Evolutionary conservation across 2,888 invertebrate species (phyloP).

Genomic region (Stegophylla sp.): DNA sequence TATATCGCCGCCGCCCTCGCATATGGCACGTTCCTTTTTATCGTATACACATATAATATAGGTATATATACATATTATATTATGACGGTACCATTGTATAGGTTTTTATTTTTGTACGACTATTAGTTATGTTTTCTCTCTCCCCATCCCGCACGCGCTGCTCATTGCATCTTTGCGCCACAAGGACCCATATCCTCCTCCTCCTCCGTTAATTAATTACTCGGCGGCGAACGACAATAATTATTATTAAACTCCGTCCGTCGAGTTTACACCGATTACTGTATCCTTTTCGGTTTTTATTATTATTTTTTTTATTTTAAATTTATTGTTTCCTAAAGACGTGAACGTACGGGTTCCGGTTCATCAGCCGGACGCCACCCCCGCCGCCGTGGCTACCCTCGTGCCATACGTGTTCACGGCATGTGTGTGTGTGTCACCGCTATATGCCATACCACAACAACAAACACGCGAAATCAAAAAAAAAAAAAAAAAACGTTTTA

Average conservation of each 20-base stretch:
- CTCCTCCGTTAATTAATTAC: conserved; percentile 39
- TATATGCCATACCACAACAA: not conserved
- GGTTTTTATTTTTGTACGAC: conserved; percentile 45
- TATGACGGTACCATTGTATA: not conserved
- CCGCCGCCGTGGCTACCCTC: not conserved
- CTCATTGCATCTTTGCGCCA: conserved; percentile 1
- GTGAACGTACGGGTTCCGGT: conserved; percentile 11
- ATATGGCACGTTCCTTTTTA: conserved; percentile 58
- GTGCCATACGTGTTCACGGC: not conserved
- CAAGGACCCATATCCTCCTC: conserved; percentile 16
- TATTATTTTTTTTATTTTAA: not conserved
- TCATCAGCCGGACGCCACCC: conserved; percentile 1
- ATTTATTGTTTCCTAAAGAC: conserved; percentile 32
- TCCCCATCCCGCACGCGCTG: not conserved
- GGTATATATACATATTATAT: no score
- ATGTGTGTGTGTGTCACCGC: conserved; percentile 36
- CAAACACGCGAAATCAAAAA: conserved; percentile 42
- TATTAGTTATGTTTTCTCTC: conserved; percentile 24
- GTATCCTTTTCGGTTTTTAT: not conserved
- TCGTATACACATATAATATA: no score
- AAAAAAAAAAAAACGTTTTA: conserved; percentile 46
- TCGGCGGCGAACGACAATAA: not conserved
- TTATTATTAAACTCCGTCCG: conserved; percentile 15
- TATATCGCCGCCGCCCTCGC: conserved; percentile 55
- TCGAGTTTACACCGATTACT: not conserved